Percentiles rank a stretch among this genome's conserved stretches.
Conservation (phyloP, 1,140 invertebrate genomes). For the Sarcophaga peregrina region DNA sequence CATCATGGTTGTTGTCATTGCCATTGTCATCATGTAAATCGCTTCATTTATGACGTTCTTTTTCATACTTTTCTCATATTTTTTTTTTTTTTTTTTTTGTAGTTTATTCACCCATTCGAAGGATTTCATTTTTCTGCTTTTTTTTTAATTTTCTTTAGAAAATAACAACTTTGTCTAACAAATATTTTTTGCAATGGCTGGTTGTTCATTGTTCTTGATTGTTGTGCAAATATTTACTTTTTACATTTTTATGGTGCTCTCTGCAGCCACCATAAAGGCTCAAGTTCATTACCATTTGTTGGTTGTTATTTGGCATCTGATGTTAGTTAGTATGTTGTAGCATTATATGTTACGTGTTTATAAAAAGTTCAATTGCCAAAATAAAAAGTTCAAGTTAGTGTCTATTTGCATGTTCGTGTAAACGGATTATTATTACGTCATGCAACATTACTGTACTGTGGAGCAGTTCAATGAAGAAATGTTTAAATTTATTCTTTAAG, state of each 20-base stretch:
- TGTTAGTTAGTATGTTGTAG: background rate
- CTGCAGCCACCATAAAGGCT: background rate
- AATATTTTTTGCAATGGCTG: background rate
- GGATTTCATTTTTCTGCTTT: background rate
- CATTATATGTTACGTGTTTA: too few relatives aligned
- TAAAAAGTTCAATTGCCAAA: slow-evolving; percentile 10
- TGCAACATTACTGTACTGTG: too few relatives aligned
- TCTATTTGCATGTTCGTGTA: too few relatives aligned
- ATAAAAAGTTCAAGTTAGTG: background rate
- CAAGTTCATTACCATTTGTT: slow-evolving; percentile 27
- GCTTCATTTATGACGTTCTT: background rate
- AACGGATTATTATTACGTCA: too few relatives aligned
- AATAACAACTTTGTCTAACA: background rate
- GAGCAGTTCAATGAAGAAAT: too few relatives aligned
- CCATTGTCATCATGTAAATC: background rate
- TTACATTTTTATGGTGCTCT: slow-evolving; percentile 15
- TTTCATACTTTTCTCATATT: background rate
- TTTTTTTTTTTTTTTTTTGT: too few relatives aligned
- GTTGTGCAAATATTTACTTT: slow-evolving; percentile 32
- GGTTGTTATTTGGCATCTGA: background rate
- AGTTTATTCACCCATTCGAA: slow-evolving; percentile 35
- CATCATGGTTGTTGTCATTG: background rate
- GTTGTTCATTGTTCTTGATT: slow-evolving; percentile 19
- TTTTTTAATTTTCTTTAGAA: slow-evolving; percentile 1
- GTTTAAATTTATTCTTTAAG: too few relatives aligned